These are phyloP conservation scores for Macroramphosus scolopax DNA, from an alignment of 2,797 vertebrate genomes.

Conservation along the genomic window DNA sequence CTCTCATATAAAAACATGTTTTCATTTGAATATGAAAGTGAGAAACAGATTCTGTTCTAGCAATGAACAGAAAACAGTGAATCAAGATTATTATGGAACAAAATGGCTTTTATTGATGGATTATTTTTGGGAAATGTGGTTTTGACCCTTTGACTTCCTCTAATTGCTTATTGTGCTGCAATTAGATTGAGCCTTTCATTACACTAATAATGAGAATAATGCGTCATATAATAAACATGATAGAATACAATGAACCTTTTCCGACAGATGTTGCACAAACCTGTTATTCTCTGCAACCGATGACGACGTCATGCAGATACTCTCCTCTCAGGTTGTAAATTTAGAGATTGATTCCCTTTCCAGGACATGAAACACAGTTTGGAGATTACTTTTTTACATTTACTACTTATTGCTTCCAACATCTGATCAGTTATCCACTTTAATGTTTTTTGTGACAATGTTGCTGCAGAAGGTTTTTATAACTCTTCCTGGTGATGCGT, in stretches of 20 bases:
- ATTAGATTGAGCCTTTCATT: slow-evolving; percentile 19
- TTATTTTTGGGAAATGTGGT: no score
- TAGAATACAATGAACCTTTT: slow-evolving; percentile 17
- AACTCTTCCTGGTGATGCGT: no score
- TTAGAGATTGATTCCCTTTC: slow-evolving; percentile 16
- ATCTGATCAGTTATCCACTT: no score
- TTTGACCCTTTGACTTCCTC: slow-evolving; percentile 10
- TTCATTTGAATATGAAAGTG: slow-evolving; percentile 4
- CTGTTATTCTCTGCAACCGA: slow-evolving; percentile 13
- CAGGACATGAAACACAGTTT: no score
- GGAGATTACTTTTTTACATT: neutral
- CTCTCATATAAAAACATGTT: no score
- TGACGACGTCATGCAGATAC: slow-evolving; percentile 37
- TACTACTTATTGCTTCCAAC: no score
- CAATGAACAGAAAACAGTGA: neutral
- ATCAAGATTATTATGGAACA: no score
- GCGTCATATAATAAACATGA: no score
- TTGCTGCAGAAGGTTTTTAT: no score
- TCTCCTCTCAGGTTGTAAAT: neutral
- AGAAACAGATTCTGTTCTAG: slow-evolving; percentile 1
- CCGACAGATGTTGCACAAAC: slow-evolving; percentile 15
- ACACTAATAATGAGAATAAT: slow-evolving; percentile 14
- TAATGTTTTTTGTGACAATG: no score
- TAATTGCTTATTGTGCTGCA: slow-evolving; percentile 23
- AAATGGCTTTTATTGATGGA: no score